These are phyloP conservation scores for Sphaerophoria rueppellii DNA, from an alignment of 2,888 invertebrate species.

Conservation along the genomic window DNA sequence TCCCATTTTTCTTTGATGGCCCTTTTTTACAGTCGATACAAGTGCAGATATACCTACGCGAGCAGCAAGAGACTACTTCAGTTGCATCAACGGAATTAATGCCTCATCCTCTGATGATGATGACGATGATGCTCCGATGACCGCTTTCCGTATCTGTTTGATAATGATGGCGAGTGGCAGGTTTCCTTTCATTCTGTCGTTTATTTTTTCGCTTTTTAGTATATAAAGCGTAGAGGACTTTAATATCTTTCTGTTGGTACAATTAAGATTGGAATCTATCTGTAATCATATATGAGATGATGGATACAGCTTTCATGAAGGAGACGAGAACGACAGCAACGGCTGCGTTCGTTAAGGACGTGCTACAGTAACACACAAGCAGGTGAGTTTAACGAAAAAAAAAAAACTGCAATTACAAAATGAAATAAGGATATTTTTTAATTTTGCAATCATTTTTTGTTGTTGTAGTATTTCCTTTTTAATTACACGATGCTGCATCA, in stretches of 20 bases:
- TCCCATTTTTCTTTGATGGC: conserved; percentile 64
- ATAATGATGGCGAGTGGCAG: conserved; percentile 44
- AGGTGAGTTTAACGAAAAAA: conserved; percentile 7
- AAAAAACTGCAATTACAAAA: conserved; percentile 17
- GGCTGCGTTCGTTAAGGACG: conserved; percentile 17
- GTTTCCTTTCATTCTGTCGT: conserved; percentile 11
- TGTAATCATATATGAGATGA: background rate
- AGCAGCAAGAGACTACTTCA: background rate
- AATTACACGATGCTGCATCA: conserved; percentile 17
- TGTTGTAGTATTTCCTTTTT: background rate
- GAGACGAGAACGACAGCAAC: no score
- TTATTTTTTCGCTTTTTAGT: conserved; percentile 11
- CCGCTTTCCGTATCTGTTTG: conserved; percentile 12
- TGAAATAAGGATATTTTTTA: conserved; percentile 24
- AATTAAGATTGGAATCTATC: conserved; percentile 4
- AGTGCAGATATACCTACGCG: background rate
- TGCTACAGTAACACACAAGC: background rate
- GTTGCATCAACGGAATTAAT: conserved; percentile 19
- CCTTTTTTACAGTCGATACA: conserved; percentile 42
- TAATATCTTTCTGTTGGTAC: background rate
- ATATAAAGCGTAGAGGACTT: background rate
- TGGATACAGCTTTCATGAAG: background rate
- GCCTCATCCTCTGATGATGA: conserved; percentile 6
- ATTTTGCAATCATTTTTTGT: background rate
- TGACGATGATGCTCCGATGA: background rate